These are phyloP conservation scores for Coronaproctus castanopsis DNA, from an alignment of 2,888 invertebrate genomes.

Conservation along the genomic window DNA sequence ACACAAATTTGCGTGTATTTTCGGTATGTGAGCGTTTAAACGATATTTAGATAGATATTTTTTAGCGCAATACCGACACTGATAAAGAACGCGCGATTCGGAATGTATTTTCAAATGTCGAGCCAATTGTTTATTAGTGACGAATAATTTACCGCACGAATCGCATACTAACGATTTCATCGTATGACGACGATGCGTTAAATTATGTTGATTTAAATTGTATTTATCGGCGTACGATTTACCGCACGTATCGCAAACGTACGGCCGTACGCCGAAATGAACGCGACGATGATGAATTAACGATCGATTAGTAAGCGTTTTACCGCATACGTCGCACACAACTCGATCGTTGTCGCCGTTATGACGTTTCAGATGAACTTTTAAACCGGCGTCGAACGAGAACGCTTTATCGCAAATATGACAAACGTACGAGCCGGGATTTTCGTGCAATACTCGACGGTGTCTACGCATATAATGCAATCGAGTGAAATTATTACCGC, in stretches of 20 bases:
- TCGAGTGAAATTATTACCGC: conserved; percentile 5
- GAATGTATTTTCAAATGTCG: conserved; percentile 8
- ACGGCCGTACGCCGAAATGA: conserved; percentile 5
- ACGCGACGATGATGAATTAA: conserved; percentile 5
- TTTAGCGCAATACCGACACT: conserved; percentile 4
- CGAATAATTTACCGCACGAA: conserved; percentile 3
- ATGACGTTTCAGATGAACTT: conserved; percentile 8
- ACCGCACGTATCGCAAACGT: conserved; percentile 5
- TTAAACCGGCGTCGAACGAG: conserved; percentile 6
- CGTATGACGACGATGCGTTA: neutral
- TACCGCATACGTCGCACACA: conserved; percentile 8
- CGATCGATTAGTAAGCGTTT: conserved; percentile 3
- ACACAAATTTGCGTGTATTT: too few species aligned
- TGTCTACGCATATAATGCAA: conserved; percentile 7
- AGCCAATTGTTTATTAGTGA: conserved; percentile 2
- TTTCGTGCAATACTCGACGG: conserved; percentile 9
- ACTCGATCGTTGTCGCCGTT: conserved; percentile 5
- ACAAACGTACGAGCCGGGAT: conserved; percentile 7
- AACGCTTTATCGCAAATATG: conserved; percentile 5
- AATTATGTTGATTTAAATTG: conserved; percentile 2
- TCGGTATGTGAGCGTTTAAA: conserved; percentile 4
- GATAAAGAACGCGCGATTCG: conserved; percentile 3
- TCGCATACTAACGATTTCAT: conserved; percentile 2
- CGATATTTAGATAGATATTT: conserved; percentile 7
- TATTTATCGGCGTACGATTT: conserved; percentile 9